Evolutionary conservation across 2,888 invertebrate genomes (phyloP).

Genomic region (Hemithea aestivaria): DNA sequence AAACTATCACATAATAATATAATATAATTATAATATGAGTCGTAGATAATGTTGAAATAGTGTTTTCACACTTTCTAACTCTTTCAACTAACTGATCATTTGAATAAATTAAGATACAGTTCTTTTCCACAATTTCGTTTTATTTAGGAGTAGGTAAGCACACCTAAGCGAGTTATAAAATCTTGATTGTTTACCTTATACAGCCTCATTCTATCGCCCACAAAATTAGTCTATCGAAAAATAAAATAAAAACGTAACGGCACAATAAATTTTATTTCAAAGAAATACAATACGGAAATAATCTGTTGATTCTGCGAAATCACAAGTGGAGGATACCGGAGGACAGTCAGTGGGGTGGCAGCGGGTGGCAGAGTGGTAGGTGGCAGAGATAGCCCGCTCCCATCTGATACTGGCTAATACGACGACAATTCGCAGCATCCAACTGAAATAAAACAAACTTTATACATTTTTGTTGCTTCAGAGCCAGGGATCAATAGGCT

Average conservation of each 20-base stretch:
- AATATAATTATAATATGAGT: no score
- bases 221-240: constrained; percentile 5
- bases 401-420: constrained; percentile 62
- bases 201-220: background rate
- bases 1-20: no score
- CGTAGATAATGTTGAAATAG: no score
- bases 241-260: constrained; percentile 12
- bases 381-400: constrained; percentile 37
- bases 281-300: constrained; percentile 27
- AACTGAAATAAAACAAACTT: constrained; percentile 19
- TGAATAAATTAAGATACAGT: no score
- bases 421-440: constrained; percentile 66
- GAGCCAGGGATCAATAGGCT: no score
- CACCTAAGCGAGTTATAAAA: no score
- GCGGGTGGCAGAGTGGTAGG: constrained; percentile 22
- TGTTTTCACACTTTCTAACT: no score
- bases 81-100: no score
- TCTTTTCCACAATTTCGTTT: no score
- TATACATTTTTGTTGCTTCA: background rate
- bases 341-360: constrained; percentile 33
- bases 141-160: no score
- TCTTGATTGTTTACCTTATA: background rate
- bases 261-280: constrained; percentile 16
- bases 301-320: constrained; percentile 38
- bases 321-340: constrained; percentile 30